Evolutionary conservation across 2,797 vertebrate genomes (phyloP).

Genomic region (Uromys caudimaculatus): DNA sequence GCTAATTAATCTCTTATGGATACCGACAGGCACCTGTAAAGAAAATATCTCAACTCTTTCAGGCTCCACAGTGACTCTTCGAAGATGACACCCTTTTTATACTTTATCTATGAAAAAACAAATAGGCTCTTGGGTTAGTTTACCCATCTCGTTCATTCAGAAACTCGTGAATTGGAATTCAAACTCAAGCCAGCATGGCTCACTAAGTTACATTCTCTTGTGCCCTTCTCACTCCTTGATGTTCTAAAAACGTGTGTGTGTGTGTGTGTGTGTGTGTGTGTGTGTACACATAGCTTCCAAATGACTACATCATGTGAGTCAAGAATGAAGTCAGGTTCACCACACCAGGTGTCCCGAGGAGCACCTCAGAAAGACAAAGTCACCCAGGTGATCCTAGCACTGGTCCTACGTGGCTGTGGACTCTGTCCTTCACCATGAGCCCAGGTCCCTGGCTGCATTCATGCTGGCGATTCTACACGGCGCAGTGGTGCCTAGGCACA

Average conservation of each 20-base stretch:
- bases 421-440: background rate
- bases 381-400: background rate
- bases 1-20: background rate
- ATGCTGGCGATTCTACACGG: background rate
- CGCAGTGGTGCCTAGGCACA: background rate
- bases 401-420: fast-evolving
- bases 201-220: background rate
- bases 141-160: constrained; percentile 12
- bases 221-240: background rate
- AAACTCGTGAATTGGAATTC: constrained; percentile 35
- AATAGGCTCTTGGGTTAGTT: background rate
- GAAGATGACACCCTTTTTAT: background rate
- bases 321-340: background rate
- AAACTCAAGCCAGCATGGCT: background rate
- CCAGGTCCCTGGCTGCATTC: background rate
- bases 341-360: background rate
- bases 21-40: background rate
- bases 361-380: background rate
- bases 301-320: background rate
- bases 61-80: background rate
- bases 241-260: background rate
- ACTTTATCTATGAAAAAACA: constrained; percentile 28
- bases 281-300: background rate
- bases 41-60: background rate
- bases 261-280: background rate